A percentile compares a stretch with the other conserved stretches of the same genome.
Conservation (phyloP, 2,797 vertebrate species). For the Lithobates pipiens region DNA sequence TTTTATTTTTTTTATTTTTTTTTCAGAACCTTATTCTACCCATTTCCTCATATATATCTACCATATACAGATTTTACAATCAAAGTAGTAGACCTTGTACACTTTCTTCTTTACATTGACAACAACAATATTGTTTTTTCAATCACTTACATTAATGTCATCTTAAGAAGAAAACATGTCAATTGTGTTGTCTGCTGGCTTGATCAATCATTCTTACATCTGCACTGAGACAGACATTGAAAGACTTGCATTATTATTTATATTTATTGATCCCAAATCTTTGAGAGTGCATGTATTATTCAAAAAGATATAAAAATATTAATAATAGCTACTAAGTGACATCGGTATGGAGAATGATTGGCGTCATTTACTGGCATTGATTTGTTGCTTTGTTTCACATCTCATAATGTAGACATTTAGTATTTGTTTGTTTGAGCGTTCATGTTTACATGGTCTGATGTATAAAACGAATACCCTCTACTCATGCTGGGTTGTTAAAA, state of each 20-base stretch:
- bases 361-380: constrained; percentile 59
- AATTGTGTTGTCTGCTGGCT: constrained; percentile 19
- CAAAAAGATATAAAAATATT: constrained; percentile 64
- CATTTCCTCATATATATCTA: neutral
- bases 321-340: constrained; percentile 69
- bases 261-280: constrained; percentile 64
- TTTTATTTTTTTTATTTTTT: too few species aligned
- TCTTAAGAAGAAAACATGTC: constrained; percentile 31
- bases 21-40: neutral
- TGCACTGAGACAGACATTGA: constrained; percentile 25
- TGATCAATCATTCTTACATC: constrained; percentile 58
- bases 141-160: constrained; percentile 49
- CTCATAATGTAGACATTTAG: constrained; percentile 23
- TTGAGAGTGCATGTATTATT: constrained; percentile 59
- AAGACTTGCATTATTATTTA: constrained; percentile 58
- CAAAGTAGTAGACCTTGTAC: neutral
- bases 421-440: neutral
- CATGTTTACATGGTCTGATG: neutral
- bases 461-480: too few species aligned
- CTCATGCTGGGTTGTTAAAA: too few species aligned
- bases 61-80: neutral
- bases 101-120: neutral
- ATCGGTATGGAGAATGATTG: constrained; percentile 64
- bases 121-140: constrained; percentile 9
- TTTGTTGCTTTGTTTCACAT: constrained; percentile 1